Evolutionary conservation across 64 coral and sea anemone species (phyloP), one percentile per base, ranked within the genome.

Genomic region (Catalaphyllia jardinei): DNA sequence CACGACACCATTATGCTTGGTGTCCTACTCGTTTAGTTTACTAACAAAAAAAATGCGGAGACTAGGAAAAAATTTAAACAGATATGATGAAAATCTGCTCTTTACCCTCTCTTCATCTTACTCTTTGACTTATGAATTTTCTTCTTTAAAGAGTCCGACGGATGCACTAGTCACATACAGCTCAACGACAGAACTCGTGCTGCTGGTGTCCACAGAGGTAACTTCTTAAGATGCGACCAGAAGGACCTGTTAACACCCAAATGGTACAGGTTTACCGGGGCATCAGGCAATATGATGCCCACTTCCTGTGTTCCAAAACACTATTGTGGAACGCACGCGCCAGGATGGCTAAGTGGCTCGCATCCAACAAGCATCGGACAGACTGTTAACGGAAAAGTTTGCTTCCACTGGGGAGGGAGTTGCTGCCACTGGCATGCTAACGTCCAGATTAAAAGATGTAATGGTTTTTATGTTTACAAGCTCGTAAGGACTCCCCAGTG

Each of bases 381-480:
- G 30, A 71, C 49, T 50, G 88, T 89, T 12, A 80, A 74, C 39
- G 63, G 55, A 4, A 38, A 52, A 78, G 74, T 89, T 10, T 89
- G 88, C 52, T 89, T 79, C 29, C 55, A 80, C 88, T 89, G 77
- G 74, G 42, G 62, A 20, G 59, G 60, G 8, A 71, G n/a, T 22
- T 79, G 74, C 31, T 89, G 88, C 61, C 52, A 89, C 12, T 80
- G 77, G 74, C 35, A 80, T 17, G 27, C 63, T 11, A 77, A 25
- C n/a, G 80, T 89, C 8, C 57, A 80, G 39, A 77, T 89, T 17
- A 78, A 77, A 18, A 62, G 62, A 24, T 89, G 88, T 25, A 54
- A 55, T 33, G 88, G 88, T 61, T 79, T 79, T 80, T 89, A 80
- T 20, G 77, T 89, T 42, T 89, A 89, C 75, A 80, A 89, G 16